These are phyloP conservation scores for Orchesella cincta DNA, from an alignment of 1,140 invertebrate genomes.

Conservation along the genomic window DNA sequence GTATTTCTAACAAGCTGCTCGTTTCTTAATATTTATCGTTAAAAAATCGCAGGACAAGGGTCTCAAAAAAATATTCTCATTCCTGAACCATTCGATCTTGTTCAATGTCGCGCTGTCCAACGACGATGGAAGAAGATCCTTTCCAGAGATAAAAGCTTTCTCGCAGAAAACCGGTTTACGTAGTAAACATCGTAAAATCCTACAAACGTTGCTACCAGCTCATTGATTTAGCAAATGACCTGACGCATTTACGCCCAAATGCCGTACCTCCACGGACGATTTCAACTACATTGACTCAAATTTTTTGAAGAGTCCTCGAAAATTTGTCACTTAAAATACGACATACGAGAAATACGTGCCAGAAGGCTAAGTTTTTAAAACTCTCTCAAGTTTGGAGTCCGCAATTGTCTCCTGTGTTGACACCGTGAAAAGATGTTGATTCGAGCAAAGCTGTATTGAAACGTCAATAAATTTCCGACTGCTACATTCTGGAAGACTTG, in stretches of 20 bases:
- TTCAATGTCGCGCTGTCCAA: not conserved
- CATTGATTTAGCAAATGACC: not conserved
- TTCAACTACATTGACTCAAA: slow-evolving; percentile 12
- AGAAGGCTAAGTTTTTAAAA: not conserved
- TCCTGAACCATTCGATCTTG: not conserved
- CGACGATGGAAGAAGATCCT: not conserved
- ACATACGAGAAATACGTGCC: not conserved
- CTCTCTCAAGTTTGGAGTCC: not conserved
- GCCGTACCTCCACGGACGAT: not conserved
- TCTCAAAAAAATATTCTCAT: not conserved
- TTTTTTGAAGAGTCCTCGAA: not conserved
- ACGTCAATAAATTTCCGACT: not conserved
- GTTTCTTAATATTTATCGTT: too few relatives aligned
- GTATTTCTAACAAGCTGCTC: too few relatives aligned
- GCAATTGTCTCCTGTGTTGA: not conserved
- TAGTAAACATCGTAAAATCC: not conserved
- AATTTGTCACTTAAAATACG: not conserved
- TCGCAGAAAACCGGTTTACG: not conserved
- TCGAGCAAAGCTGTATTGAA: not conserved
- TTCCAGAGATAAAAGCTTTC: not conserved
- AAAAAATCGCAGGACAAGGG: too few relatives aligned
- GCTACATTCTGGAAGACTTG: not conserved
- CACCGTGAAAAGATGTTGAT: not conserved
- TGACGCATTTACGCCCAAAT: not conserved
- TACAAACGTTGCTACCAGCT: not conserved